A percentile compares a stretch with the other conserved stretches of the same genome.
Evolutionary conservation across 2,888 invertebrate genomes (phyloP).

Genomic region (Chrysodeixis includens): DNA sequence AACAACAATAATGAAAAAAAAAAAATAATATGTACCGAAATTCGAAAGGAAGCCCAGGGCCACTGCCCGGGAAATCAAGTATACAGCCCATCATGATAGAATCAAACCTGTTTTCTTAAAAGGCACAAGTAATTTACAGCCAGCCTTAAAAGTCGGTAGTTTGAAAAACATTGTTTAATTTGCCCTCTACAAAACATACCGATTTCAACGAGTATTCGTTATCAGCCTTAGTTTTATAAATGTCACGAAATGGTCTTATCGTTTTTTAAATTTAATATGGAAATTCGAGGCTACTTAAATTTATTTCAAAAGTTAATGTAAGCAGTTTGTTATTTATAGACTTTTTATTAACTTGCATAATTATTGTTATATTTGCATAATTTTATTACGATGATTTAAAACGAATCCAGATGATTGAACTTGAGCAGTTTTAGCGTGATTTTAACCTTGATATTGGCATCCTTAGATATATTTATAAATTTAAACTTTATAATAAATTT

Average conservation of each 20-base stretch:
- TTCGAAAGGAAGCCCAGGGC: slow-evolving; percentile 7
- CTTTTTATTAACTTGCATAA: background rate
- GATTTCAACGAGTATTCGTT: background rate
- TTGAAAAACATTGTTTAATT: background rate
- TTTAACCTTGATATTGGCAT: slow-evolving; percentile 1
- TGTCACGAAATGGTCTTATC: background rate
- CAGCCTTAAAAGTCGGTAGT: background rate
- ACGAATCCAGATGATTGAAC: background rate
- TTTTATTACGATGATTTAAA: background rate
- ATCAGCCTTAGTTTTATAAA: background rate
- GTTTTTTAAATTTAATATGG: background rate
- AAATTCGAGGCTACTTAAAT: background rate
- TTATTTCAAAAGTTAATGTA: background rate
- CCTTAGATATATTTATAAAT: background rate
- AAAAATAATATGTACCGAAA: background rate
- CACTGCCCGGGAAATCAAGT: slow-evolving; percentile 12
- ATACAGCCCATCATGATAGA: slow-evolving; percentile 9
- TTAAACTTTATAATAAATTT: background rate
- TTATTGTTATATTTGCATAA: slow-evolving; percentile 4
- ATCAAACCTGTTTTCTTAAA: slow-evolving; percentile 11
- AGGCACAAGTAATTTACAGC: background rate
- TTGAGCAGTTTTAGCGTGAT: background rate
- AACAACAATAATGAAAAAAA: background rate
- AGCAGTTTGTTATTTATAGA: background rate
- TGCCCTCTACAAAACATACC: background rate